Evolutionary conservation across 2,113 vertebrate species (phyloP).

Genomic region (Apodemus sylvaticus): DNA sequence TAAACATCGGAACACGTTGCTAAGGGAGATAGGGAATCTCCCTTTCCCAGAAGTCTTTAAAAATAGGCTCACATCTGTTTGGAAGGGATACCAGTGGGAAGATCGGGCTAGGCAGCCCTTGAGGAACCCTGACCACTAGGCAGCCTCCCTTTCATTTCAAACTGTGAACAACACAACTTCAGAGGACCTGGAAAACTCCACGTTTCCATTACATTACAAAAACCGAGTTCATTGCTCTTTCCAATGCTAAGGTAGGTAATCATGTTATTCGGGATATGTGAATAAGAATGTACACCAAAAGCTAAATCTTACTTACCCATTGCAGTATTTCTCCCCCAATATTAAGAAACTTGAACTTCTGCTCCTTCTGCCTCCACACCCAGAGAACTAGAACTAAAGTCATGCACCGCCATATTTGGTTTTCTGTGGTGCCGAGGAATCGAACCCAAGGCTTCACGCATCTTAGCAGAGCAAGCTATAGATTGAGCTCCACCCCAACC

Average conservation of each 20-base stretch:
- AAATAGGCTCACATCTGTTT: constrained; percentile 75
- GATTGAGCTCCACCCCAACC: background rate
- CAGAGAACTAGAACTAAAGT: background rate
- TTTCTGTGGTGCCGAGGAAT: background rate
- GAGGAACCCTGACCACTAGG: background rate
- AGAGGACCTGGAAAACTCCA: background rate
- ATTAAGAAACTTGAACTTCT: background rate
- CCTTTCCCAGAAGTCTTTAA: constrained; percentile 74
- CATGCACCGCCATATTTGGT: background rate
- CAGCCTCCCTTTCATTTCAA: constrained; percentile 20
- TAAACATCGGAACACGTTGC: constrained; percentile 54
- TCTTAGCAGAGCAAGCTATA: background rate
- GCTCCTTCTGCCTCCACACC: background rate
- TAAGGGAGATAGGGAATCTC: constrained; percentile 72
- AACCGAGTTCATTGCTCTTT: background rate
- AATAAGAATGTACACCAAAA: background rate
- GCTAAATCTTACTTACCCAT: background rate
- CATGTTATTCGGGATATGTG: background rate
- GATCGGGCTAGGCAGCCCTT: constrained; percentile 16
- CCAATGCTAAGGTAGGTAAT: background rate
- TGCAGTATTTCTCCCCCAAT: background rate
- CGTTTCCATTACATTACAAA: background rate
- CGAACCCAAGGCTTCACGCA: background rate
- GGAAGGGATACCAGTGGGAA: constrained; percentile 3
- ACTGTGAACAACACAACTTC: constrained; percentile 17